Evolutionary conservation across 2,888 invertebrate species (phyloP), one percentile per base, ranked within the genome.

Genomic region (Stramonita haemastoma): DNA sequence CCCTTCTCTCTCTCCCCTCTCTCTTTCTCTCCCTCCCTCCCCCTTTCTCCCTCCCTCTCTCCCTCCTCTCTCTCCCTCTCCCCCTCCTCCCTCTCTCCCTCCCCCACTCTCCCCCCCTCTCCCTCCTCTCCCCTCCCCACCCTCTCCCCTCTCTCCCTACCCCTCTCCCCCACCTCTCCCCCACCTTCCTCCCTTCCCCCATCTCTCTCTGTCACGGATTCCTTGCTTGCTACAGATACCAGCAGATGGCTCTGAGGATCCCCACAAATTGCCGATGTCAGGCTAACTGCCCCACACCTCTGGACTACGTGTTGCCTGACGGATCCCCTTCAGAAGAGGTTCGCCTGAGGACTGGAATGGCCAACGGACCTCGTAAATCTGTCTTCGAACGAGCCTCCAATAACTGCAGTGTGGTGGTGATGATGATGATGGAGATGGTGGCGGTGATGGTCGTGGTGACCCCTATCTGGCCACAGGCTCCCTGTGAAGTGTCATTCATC

Each of bases 261-360:
- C 86, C 86, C 32, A 86, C 60, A 32, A 36, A 26, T 34, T 86
- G 86, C 66, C 22, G 34, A 15, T 86, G 86, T 22, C 60, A 86
- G 32, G 86, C 86, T 66, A 22, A 29, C 6, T 86, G 86, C 34
- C 86, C 86, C 0, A 66, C 66, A 4, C 86, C 86, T 34, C 60
- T 66, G 66, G 86, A 86, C 34, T 86, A 34, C 86, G 34, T 66
- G 17, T 26, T 66, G 11, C 56, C 56, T 19, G 60, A 66, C 5
- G 86, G 86, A 2, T 66, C 66, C n/a, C 66, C 86, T 0, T n/a
- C n/a, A n/a, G n/a, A n/a, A n/a, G n/a, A n/a, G n/a, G n/a, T n/a
- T n/a, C n/a, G n/a, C n/a, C n/a, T n/a, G n/a, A n/a, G n/a, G n/a
- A n/a, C n/a, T n/a, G n/a, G n/a, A n/a, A n/a, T n/a, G n/a, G n/a